phyloP scores from a whole-genome alignment of 1,140 invertebrate species.

The Potamilus streckersoni region DNA sequence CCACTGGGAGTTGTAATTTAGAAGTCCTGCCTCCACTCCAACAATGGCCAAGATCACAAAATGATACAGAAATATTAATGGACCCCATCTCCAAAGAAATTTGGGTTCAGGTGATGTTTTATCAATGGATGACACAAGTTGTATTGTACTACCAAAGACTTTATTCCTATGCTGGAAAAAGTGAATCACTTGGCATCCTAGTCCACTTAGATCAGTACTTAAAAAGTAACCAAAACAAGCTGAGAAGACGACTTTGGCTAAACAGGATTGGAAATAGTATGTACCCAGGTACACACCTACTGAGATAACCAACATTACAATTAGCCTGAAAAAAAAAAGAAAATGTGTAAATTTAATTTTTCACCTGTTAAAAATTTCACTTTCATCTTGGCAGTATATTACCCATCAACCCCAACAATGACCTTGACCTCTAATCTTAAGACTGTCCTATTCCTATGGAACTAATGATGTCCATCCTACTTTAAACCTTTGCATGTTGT shows the following conservation, averaged over 20 bases:
- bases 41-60: constrained; percentile 47
- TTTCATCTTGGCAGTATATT: too few relatives aligned
- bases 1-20: constrained; percentile 27
- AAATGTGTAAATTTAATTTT: constrained; percentile 3
- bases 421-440: too few relatives aligned
- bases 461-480: too few relatives aligned
- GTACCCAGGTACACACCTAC: constrained; percentile 46
- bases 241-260: constrained; percentile 52
- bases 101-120: constrained; percentile 3
- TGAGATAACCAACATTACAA: constrained; percentile 49
- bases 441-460: too few relatives aligned
- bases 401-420: too few relatives aligned
- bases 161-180: constrained; percentile 40
- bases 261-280: constrained; percentile 52
- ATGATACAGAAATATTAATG: constrained; percentile 58
- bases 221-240: constrained; percentile 59
- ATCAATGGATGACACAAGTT: constrained; percentile 8
- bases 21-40: constrained; percentile 39
- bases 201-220: constrained; percentile 59
- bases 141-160: constrained; percentile 35
- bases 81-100: constrained; percentile 57
- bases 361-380: background rate
- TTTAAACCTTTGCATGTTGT: too few relatives aligned
- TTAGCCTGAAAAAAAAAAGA: constrained; percentile 48
- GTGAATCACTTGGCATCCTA: constrained; percentile 43